phyloP scores from a whole-genome alignment of 2,113 vertebrate species.

The Xenopus borealis region DNA sequence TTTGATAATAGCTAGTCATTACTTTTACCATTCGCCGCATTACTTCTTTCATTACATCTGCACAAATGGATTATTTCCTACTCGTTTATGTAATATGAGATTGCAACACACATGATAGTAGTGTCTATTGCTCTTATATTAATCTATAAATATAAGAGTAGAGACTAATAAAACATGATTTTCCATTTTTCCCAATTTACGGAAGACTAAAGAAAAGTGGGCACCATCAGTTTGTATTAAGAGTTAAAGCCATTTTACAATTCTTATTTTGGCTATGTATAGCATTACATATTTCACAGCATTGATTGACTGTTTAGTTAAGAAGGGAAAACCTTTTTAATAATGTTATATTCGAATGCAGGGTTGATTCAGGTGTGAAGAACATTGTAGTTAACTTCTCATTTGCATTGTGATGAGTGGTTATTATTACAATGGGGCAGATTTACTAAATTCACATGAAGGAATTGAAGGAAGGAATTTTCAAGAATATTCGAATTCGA shows the following conservation, averaged over 20 bases:
- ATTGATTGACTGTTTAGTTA: no score
- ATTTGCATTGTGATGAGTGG: no score
- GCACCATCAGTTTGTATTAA: constrained; percentile 5
- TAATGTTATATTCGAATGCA: no score
- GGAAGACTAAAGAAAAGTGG: constrained; percentile 14
- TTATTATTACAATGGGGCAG: no score
- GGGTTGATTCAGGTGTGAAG: no score
- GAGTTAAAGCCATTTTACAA: background rate
- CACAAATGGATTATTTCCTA: constrained; percentile 63
- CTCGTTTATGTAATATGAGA: constrained; percentile 59
- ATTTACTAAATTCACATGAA: no score
- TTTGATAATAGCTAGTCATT: constrained; percentile 67
- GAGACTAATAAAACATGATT: constrained; percentile 29
- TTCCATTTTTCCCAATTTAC: constrained; percentile 12
- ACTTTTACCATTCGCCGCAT: constrained; percentile 57
- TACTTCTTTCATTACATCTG: constrained; percentile 61
- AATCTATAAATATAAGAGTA: constrained; percentile 50
- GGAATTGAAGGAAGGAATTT: no score
- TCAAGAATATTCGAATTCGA: no score
- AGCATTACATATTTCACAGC: no score
- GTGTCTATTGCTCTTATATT: constrained; percentile 51
- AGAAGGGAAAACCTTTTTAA: no score
- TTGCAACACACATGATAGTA: constrained; percentile 56
- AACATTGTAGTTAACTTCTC: no score
- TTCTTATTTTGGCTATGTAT: constrained; percentile 5